Evolutionary conservation across 2,113 vertebrate species (phyloP).

Genomic region (Nymphicus hollandicus): DNA sequence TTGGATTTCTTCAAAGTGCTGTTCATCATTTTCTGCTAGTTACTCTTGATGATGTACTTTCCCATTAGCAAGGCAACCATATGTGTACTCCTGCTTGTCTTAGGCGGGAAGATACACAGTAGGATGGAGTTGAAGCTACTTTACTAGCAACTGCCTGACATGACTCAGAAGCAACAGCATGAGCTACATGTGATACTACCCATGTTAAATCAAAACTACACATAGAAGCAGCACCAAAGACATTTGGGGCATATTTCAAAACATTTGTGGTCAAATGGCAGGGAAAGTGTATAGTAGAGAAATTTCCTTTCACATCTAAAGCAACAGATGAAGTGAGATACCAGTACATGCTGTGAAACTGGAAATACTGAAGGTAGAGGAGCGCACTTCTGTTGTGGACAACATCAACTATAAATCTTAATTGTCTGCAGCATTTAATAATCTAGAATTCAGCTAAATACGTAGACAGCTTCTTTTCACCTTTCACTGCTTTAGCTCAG

Average conservation of each 20-base stretch:
- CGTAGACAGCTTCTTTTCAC: background rate
- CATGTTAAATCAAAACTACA: background rate
- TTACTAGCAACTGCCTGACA: background rate
- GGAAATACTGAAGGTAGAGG: background rate
- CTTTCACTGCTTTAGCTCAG: constrained; percentile 1
- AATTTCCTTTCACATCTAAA: background rate
- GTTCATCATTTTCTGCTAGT: background rate
- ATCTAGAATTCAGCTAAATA: background rate
- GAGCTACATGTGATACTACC: background rate
- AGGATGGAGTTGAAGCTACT: background rate
- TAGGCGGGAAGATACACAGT: background rate
- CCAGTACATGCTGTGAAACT: background rate
- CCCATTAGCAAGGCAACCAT: background rate
- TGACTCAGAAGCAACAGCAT: background rate
- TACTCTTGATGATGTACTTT: background rate
- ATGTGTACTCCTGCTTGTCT: background rate
- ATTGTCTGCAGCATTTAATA: background rate
- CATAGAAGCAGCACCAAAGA: background rate
- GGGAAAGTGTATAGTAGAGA: background rate
- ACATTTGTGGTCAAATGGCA: background rate
- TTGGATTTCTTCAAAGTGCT: background rate
- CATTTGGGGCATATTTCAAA: background rate
- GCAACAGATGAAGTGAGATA: background rate
- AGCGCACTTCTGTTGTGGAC: background rate
- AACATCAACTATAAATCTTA: background rate